Evolutionary conservation across 2,888 invertebrate genomes (phyloP).

Genomic region (Thalpophila matura): DNA sequence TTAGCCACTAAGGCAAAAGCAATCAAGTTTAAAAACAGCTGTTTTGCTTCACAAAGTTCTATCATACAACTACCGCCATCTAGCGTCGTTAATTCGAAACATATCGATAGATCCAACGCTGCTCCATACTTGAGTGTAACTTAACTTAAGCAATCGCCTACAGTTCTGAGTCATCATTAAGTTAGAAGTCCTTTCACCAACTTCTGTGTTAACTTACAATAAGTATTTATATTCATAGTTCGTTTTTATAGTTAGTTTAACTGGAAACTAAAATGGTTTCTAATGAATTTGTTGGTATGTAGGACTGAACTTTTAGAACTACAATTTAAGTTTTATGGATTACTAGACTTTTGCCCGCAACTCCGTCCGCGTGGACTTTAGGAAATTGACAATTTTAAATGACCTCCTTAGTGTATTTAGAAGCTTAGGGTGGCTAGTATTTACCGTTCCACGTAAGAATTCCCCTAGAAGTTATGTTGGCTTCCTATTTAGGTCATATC

Average conservation of each 20-base stretch:
- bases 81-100: conserved; percentile 26
- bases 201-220: conserved; percentile 47
- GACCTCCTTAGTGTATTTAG: too few relatives aligned
- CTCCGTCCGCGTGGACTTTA: too few relatives aligned
- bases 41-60: background rate
- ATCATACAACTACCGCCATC: conserved; percentile 37
- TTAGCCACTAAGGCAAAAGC: background rate
- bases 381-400: too few relatives aligned
- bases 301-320: too few relatives aligned
- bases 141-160: conserved; percentile 57
- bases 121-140: conserved; percentile 33
- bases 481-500: too few relatives aligned
- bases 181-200: conserved; percentile 55
- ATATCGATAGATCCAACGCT: conserved; percentile 26
- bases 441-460: too few relatives aligned
- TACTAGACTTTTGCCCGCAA: too few relatives aligned
- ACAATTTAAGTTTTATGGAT: too few relatives aligned
- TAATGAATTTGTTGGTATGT: background rate
- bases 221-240: conserved; percentile 38
- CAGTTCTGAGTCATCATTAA: conserved; percentile 55
- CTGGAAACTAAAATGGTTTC: conserved; percentile 20
- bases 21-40: conserved; percentile 4
- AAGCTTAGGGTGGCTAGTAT: too few relatives aligned
- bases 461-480: too few relatives aligned
- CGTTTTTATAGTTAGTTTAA: conserved; percentile 26